Conservation (phyloP, 30 jellyfish, hydroid and myxozoan genomes). For the Pelagia noctiluca region DNA sequence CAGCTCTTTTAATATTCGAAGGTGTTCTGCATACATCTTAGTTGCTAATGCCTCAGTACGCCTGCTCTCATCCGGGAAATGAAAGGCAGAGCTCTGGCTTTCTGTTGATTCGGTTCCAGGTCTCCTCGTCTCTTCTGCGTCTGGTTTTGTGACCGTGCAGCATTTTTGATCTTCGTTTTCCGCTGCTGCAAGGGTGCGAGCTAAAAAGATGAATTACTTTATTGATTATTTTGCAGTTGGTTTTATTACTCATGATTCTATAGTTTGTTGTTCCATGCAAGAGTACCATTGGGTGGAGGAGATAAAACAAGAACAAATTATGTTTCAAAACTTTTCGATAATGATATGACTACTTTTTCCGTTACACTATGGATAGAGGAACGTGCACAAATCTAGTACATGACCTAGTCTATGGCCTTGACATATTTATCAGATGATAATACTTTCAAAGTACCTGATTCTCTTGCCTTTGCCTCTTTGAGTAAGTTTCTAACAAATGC, state of each 20-base stretch:
- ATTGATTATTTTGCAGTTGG: no score
- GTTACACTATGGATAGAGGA: no score
- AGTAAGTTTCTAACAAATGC: constrained; percentile 59
- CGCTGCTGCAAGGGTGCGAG: neutral
- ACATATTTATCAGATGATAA: neutral
- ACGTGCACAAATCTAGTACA: neutral
- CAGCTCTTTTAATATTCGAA: constrained; percentile 24
- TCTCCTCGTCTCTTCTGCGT: neutral
- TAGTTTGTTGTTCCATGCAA: no score
- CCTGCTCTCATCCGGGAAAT: neutral
- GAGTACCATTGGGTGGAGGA: no score
- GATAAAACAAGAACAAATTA: no score
- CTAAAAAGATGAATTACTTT: neutral
- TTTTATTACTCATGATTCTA: no score
- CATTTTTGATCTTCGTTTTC: neutral
- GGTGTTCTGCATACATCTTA: constrained; percentile 51
- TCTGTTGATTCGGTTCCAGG: constrained; percentile 5
- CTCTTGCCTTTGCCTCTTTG: constrained; percentile 68
- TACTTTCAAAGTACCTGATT: constrained; percentile 39
- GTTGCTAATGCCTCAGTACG: constrained; percentile 32
- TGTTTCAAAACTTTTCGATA: no score
- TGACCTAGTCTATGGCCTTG: neutral
- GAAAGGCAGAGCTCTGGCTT: neutral
- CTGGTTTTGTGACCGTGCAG: neutral
- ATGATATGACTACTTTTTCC: no score